Base-by-base conservation (phyloP, 2,797 vertebrate species). In the Pygocentrus nattereri region DNA sequence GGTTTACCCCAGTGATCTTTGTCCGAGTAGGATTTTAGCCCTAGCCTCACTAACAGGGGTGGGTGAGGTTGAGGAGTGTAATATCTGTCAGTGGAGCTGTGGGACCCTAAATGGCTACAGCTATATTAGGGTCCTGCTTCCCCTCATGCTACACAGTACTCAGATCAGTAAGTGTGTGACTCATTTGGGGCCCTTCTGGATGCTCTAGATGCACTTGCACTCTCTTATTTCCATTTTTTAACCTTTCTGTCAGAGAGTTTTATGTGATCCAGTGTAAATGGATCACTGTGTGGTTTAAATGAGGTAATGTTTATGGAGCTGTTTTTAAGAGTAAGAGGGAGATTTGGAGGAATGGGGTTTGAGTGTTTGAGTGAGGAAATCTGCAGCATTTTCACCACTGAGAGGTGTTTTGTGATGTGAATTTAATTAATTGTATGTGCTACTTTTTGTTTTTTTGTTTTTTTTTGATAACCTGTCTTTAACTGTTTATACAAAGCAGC, bases 71-170 rank as follows among this genome's bases (percentile, higher is more conserved):
- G 50, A 30, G 12, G 19, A 61, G 80, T 23, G 65, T n/a, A 58
- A 82, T 49, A 76, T 76, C 65, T 38, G 69, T 73, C 59, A 65
- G 59, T 67, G 13, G 1, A 65, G 61, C 69, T 7, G 3, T 8
- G 70, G 62, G 71, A 18, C 59, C 71, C 70, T 69, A 82, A 54
- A 62, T 78, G 70, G 81, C 21, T 34, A 2, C 64, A 41, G 62
- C 81, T 83, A 83, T 74, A 83, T 83, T 79, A 52, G 71, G 72
- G 34, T 59, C 54, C 23, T 18, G 23, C 13, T 2, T 74, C 54
- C 54, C 34, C 15, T 54, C 27, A 19, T 34, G 19, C 54, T 19
- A 16, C 72, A 4, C 18, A 38, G 49, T 44, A 52, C 64, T 38
- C 73, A 61, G 47, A 44, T 4, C 5, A 25, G 34, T 34, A 77